Conservation (phyloP, 2,797 vertebrate species). For the Astyanax mexicanus region DNA sequence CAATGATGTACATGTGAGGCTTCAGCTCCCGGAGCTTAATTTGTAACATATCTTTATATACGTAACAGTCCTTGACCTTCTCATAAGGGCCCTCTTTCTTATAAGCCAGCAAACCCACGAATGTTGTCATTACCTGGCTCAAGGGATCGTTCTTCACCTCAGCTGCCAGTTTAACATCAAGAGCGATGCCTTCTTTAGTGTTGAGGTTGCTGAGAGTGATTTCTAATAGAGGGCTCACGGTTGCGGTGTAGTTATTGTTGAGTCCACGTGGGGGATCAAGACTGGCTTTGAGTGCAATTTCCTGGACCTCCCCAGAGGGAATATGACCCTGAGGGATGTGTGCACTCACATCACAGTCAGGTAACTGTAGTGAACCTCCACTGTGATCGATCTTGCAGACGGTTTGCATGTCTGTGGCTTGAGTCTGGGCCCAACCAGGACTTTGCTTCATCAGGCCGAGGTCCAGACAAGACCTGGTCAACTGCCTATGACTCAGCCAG, state of each 20-base stretch:
- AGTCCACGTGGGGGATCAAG: conserved; percentile 89
- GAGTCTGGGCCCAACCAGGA: conserved; percentile 97
- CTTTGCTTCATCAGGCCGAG: conserved; percentile 89
- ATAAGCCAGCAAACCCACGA: conserved; percentile 84
- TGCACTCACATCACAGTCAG: conserved; percentile 86
- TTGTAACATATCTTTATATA: conserved; percentile 88
- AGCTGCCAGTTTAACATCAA: conserved; percentile 90
- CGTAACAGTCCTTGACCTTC: conserved; percentile 82
- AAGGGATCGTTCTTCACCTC: conserved; percentile 88
- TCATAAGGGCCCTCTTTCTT: conserved; percentile 90
- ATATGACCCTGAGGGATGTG: conserved; percentile 91
- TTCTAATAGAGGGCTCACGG: conserved; percentile 91
- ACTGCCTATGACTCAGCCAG: conserved; percentile 94
- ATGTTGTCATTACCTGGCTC: conserved; percentile 91
- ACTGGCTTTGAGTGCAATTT: conserved; percentile 88
- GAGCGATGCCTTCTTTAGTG: conserved; percentile 81
- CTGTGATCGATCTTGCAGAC: conserved; percentile 84
- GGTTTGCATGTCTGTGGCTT: conserved; percentile 85
- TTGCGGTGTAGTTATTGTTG: conserved; percentile 88
- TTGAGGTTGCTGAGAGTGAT: conserved; percentile 89
- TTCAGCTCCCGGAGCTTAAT: conserved; percentile 85
- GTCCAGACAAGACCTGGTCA: conserved; percentile 92
- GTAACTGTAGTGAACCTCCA: conserved; percentile 89
- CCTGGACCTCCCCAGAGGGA: conserved; percentile 87
- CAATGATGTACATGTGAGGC: conserved; percentile 87